A percentile compares a stretch with the other conserved stretches of the same genome.
Evolutionary conservation across 2,797 vertebrate genomes (phyloP).

Genomic region (Picus viridis): DNA sequence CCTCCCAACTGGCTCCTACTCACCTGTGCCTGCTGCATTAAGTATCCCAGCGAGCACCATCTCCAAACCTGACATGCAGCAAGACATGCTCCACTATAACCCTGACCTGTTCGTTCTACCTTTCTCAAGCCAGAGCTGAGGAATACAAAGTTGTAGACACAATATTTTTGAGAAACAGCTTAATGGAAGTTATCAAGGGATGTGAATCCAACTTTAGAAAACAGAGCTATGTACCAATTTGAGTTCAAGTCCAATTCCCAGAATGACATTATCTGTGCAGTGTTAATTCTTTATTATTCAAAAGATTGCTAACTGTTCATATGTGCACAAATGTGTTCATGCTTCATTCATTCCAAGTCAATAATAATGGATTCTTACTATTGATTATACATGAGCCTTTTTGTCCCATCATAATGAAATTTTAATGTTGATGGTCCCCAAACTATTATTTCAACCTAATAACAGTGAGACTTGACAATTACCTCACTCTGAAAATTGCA

Average conservation of each 20-base stretch:
- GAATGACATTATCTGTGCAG: constrained; percentile 67
- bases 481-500: constrained; percentile 87
- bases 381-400: constrained; percentile 95
- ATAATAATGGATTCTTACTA: constrained; percentile 89
- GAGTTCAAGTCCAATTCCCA: constrained; percentile 63
- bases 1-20: background rate
- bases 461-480: constrained; percentile 89
- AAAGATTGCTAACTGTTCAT: constrained; percentile 71
- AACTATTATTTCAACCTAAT: constrained; percentile 88
- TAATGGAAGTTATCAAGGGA: constrained; percentile 52
- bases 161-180: constrained; percentile 42
- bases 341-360: constrained; percentile 76
- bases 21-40: accelerated
- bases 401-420: constrained; percentile 94
- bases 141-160: background rate
- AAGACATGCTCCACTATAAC: background rate
- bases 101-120: background rate
- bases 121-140: background rate
- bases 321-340: constrained; percentile 73
- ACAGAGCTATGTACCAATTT: constrained; percentile 58
- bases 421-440: constrained; percentile 87
- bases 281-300: constrained; percentile 79
- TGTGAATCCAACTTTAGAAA: constrained; percentile 43
- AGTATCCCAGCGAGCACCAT: background rate
- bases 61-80: background rate